Conservation (phyloP, 1,140 invertebrate genomes). For the Limonius californicus region DNA sequence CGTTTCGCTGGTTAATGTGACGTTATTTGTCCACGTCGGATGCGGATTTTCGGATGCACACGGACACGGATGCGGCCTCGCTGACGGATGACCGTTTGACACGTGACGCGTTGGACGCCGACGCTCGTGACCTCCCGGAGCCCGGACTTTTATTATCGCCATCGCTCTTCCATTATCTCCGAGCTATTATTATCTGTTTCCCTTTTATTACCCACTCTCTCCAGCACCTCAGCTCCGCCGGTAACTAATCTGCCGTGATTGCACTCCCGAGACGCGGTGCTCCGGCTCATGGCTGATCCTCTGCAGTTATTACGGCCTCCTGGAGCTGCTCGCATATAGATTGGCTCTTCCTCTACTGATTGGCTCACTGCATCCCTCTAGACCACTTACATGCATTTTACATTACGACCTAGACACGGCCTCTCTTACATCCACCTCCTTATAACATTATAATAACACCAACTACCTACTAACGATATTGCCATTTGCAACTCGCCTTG, state of each 20-base stretch:
- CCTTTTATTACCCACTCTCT: slow-evolving; percentile 32
- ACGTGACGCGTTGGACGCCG: slow-evolving; percentile 6
- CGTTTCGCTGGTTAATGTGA: background rate
- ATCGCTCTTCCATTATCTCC: slow-evolving; percentile 37
- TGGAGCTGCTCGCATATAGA: slow-evolving; percentile 28
- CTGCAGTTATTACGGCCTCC: slow-evolving; percentile 29
- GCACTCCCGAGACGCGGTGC: slow-evolving; percentile 30
- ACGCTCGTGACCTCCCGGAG: slow-evolving; percentile 9
- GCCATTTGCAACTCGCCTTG: background rate
- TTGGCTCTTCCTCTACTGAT: slow-evolving; percentile 26
- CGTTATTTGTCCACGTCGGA: background rate
- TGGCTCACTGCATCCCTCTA: slow-evolving; percentile 24
- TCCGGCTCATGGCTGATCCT: slow-evolving; percentile 19
- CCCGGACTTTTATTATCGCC: slow-evolving; percentile 31
- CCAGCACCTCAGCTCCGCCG: slow-evolving; percentile 24
- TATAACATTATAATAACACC: background rate
- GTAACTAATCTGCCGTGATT: slow-evolving; percentile 38
- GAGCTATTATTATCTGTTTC: slow-evolving; percentile 39
- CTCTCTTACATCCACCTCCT: background rate
- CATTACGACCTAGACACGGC: slow-evolving; percentile 6
- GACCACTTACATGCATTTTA: slow-evolving; percentile 28
- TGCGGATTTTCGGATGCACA: background rate
- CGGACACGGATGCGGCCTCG: background rate
- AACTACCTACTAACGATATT: background rate
- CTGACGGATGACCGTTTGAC: slow-evolving; percentile 7